These are phyloP conservation scores for Scalopus aquaticus DNA, from an alignment of 2,113 vertebrate species.

Conservation along the genomic window DNA sequence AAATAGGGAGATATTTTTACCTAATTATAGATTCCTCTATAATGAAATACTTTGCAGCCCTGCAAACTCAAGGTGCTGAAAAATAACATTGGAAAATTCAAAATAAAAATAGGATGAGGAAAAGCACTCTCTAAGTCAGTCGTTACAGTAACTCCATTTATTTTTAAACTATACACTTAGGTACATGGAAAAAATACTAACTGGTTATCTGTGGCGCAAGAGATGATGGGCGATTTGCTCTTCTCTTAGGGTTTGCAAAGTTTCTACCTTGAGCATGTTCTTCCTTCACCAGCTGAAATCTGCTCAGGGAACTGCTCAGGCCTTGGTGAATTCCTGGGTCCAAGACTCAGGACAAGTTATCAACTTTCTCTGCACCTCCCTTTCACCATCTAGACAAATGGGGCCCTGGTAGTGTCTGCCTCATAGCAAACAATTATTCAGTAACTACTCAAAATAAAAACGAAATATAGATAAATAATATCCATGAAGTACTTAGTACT, in stretches of 20 bases:
- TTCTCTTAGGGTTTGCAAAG: background rate
- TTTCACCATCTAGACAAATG: background rate
- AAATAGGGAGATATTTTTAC: background rate
- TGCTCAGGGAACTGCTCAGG: background rate
- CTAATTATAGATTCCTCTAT: conserved; percentile 34
- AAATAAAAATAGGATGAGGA: background rate
- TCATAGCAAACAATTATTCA: background rate
- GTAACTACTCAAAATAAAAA: background rate
- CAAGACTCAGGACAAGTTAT: background rate
- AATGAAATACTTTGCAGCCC: conserved; percentile 12
- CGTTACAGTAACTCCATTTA: background rate
- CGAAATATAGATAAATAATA: background rate
- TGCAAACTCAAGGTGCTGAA: conserved; percentile 18
- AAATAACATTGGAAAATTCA: conserved; percentile 47
- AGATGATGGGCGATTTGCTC: background rate
- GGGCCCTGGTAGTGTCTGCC: background rate
- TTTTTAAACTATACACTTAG: background rate
- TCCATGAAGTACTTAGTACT: background rate
- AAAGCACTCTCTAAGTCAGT: background rate
- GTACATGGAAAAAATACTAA: background rate
- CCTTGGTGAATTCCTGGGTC: background rate
- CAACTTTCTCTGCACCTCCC: background rate
- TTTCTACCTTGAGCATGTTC: background rate
- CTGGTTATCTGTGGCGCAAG: background rate
- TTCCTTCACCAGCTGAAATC: background rate